Evolutionary conservation across 2,113 vertebrate genomes (phyloP).

Genomic region (Strix aluco): DNA sequence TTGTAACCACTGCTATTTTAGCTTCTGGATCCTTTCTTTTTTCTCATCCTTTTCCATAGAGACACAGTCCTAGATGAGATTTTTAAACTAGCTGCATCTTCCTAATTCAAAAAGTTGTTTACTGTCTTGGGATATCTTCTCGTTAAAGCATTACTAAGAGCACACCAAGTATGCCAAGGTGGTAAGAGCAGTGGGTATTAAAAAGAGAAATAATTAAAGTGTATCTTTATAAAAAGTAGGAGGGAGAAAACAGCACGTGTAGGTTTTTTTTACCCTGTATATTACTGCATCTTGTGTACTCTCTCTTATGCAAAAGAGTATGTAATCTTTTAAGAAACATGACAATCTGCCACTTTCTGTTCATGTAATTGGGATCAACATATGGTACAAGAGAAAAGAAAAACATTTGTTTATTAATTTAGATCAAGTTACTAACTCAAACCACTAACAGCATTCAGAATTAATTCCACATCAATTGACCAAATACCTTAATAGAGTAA

Average conservation of each 20-base stretch:
- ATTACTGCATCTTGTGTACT: constrained; percentile 62
- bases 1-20: constrained; percentile 61
- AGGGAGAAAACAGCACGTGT: constrained; percentile 51
- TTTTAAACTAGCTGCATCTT: constrained; percentile 47
- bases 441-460: constrained; percentile 60
- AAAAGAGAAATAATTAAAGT: constrained; percentile 59
- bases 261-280: constrained; percentile 52
- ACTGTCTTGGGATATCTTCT: constrained; percentile 33
- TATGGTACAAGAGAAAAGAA: constrained; percentile 69
- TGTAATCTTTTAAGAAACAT: constrained; percentile 73
- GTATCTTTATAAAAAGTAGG: constrained; percentile 68
- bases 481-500: constrained; percentile 56
- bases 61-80: constrained; percentile 34
- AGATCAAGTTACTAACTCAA: constrained; percentile 72
- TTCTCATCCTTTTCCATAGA: constrained; percentile 40
- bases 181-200: constrained; percentile 36
- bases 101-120: constrained; percentile 56
- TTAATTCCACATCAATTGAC: constrained; percentile 64
- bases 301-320: constrained; percentile 68
- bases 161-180: constrained; percentile 1
- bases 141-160: constrained; percentile 23
- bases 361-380: constrained; percentile 72
- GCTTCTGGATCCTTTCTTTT: constrained; percentile 26
- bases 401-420: constrained; percentile 78
- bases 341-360: constrained; percentile 72